Conservation (phyloP, 2,113 vertebrate species). For the Cygnus atratus region DNA sequence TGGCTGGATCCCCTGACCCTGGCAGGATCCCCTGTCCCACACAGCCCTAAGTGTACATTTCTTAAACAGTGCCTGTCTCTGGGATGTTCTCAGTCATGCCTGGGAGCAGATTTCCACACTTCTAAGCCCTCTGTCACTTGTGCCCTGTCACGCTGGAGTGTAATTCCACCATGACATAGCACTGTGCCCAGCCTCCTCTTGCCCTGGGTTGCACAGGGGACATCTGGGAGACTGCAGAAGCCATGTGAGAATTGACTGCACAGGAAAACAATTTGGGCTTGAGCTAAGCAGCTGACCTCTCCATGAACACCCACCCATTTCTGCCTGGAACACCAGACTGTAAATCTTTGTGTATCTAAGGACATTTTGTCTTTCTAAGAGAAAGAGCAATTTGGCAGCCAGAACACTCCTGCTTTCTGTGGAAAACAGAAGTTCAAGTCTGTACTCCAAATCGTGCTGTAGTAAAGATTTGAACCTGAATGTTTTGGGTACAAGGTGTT, state of each 20-base stretch:
- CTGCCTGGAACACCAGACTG: neutral
- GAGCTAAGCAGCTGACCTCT: neutral
- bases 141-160: rapidly evolving
- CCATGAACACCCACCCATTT: neutral
- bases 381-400: neutral
- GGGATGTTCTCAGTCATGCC: neutral
- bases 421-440: neutral
- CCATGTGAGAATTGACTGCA: neutral
- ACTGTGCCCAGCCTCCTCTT: neutral
- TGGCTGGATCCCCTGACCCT: neutral
- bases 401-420: neutral
- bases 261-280: neutral
- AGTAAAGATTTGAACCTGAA: neutral
- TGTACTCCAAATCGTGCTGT: neutral
- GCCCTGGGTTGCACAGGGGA: rapidly evolving
- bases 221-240: neutral
- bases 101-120: neutral
- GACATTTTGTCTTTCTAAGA: neutral
- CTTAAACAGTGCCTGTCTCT: neutral
- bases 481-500: neutral
- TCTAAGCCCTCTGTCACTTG: neutral
- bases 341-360: neutral
- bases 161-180: neutral
- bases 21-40: neutral
- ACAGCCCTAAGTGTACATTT: neutral